Evolutionary conservation across 2,797 vertebrate species (phyloP), one percentile per base, ranked within the genome.

Genomic region (Argyrosomus regius): DNA sequence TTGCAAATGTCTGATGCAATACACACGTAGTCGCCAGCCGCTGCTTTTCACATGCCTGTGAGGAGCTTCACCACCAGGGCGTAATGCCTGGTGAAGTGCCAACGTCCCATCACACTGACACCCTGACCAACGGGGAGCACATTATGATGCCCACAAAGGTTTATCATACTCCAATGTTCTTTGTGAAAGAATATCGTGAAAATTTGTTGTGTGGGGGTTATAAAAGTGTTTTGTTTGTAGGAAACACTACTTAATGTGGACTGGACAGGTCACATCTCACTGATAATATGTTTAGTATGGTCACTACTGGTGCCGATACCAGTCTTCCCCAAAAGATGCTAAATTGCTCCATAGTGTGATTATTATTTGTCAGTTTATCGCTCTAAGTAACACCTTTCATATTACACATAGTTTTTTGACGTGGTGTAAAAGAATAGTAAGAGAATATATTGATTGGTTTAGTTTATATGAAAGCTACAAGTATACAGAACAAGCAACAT

Each of bases 1-100:
- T 14, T 52, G 26, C 45, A 72, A 75, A 72, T 16, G n/a, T 50
- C 22, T 72, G 41, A 81, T 62, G 64, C 35, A 60, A 72, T n/a
- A 26, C 18, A 20, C 63, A 64, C 17, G 31, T 26, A 64, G 52
- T 66, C 12, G 0, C n/a, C 17, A 62, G 46, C 69, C 26, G 5
- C 69, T 58, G 68, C 63, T 73, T 77, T 58, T 73, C 52, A 48
- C 53, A 61, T 18, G 31, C 14, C 22, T 22, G 39, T 57, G 22
- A 68, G 22, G n/a, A 66, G 48, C 53, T 60, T 64, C n/a, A 69
- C 31, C 45, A 24, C 20, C 41, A 5, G 17, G 4, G 3, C 24
- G 45, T 12, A 56, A 22, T 22, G 22, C 22, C 22, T 22, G 22
- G 22, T 22, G 22, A 35, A 73, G 20, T 26, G 22, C 49, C 20